Evolutionary conservation across 2,113 vertebrate genomes (phyloP), one percentile per base, ranked within the genome.

Genomic region (Porphyrio hochstetteri): DNA sequence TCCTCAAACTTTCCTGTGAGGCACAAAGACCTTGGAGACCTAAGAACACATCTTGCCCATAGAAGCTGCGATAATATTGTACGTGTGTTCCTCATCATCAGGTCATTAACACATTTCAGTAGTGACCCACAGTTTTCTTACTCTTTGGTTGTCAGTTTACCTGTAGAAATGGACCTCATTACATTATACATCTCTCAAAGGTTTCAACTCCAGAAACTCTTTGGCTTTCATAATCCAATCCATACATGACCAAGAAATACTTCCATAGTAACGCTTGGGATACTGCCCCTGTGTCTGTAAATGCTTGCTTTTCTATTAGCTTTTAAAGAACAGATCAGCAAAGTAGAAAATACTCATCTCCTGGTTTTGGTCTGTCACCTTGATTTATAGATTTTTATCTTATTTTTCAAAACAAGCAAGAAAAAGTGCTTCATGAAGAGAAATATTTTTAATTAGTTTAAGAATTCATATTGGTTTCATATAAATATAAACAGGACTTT

Each of bases 101-200:
- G 3, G 7, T 7, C 5, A 16, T 3, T 52, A 6, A 27, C 3
- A 59, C 1, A 0, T 42, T 69, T 44, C 48, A 68, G 10, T 10
- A 90, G 13, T 7, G 46, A 10, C 1, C 6, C 33, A 36, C 2
- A 5, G 17, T 68, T 42, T n/a, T 46, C 7, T 18, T 68, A 6
- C 4, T 46, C 23, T 52, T 29, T 59, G 36, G 5, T n/a, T 85
- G 8, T 2, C 28, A 53, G 2, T 11, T 5, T 35, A 35, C 3
- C 16, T 33, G 7, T 28, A 74, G 23, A 77, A 77, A 64, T 9
- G 1, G 10, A 8, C 9, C 9, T 50, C 5, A 1, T 14, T 68
- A 13, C 3, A 13, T 82, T 82, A 71, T 13, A 29, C 6, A 4
- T 21, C 1, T 44, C 19, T 64, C 19, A 67, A 33, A 87, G 31